Conservation (phyloP, 30 jellyfish, hydroid and myxozoan genomes). For the Aurelia aurita region DNA sequence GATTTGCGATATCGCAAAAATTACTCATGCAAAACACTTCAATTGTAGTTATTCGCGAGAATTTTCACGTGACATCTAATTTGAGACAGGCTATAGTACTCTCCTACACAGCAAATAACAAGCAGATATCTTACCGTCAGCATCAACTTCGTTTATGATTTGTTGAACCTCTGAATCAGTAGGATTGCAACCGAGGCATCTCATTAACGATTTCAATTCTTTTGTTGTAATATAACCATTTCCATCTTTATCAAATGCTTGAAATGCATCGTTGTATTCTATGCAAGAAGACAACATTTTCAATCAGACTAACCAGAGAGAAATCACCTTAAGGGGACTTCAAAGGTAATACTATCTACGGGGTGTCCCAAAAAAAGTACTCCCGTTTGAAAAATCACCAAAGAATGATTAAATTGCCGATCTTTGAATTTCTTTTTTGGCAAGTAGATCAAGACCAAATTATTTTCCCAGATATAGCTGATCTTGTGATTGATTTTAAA, state of each 20-base stretch:
- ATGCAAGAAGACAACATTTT: conserved; percentile 19
- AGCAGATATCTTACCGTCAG: conserved; percentile 72
- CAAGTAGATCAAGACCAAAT: too few relatives aligned
- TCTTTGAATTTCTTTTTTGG: not conserved
- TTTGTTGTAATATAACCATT: conserved; percentile 91
- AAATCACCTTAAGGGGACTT: too few relatives aligned
- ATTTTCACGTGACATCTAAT: too few relatives aligned
- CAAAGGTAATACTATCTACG: too few relatives aligned
- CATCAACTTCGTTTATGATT: conserved; percentile 93
- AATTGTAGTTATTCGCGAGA: too few relatives aligned
- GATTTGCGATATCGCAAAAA: too few relatives aligned
- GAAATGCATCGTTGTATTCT: conserved; percentile 97
- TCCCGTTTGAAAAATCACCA: not conserved
- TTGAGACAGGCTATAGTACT: too few relatives aligned
- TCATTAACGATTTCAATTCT: conserved; percentile 87
- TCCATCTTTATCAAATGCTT: conserved; percentile 92
- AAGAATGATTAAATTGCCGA: not conserved
- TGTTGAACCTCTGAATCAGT: conserved; percentile 93
- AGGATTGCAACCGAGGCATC: conserved; percentile 96
- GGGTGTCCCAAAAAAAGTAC: too few relatives aligned
- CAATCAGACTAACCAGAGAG: too few relatives aligned
- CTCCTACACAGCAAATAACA: not conserved
- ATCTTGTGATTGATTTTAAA: too few relatives aligned
- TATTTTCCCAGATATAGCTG: too few relatives aligned
- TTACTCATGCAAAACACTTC: too few relatives aligned